Percentiles rank a stretch among this genome's conserved stretches.
phyloP scores from a whole-genome alignment of 2,797 vertebrate genomes.

The Luscinia luscinia region DNA sequence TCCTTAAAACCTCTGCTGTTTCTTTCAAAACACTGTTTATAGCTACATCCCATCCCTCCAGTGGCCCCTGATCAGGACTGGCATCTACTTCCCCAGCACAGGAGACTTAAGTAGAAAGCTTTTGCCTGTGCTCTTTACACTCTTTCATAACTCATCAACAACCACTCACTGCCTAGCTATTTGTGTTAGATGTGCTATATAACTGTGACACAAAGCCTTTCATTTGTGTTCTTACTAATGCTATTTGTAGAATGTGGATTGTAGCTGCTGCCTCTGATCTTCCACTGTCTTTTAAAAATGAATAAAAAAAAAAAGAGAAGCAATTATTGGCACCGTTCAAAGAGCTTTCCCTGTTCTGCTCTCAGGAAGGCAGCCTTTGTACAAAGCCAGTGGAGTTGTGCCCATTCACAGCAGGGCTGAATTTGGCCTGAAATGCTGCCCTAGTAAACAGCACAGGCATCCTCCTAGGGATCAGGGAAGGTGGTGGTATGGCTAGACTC shows the following conservation, averaged over 20 bases:
- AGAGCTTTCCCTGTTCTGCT: slow-evolving; percentile 35
- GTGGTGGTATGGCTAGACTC: background rate
- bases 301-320: background rate
- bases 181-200: slow-evolving; percentile 47
- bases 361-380: slow-evolving; percentile 44
- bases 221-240: slow-evolving; percentile 53
- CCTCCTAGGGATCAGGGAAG: background rate
- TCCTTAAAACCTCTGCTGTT: background rate
- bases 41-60: background rate
- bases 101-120: slow-evolving; percentile 4
- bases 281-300: slow-evolving; percentile 56
- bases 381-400: slow-evolving; percentile 13
- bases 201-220: slow-evolving; percentile 52
- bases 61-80: background rate
- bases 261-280: slow-evolving; percentile 60
- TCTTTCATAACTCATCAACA: slow-evolving; percentile 48
- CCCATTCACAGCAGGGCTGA: slow-evolving; percentile 18
- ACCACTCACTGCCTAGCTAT: slow-evolving; percentile 38
- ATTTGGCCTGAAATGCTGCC: slow-evolving; percentile 31
- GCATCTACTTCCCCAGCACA: background rate
- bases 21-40: background rate
- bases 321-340: slow-evolving; percentile 59
- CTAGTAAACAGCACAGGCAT: slow-evolving; percentile 28
- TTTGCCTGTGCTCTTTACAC: slow-evolving; percentile 8
- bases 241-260: slow-evolving; percentile 49